Conservation (phyloP, 1,140 invertebrate genomes). For the Brachionus paranguensis region DNA sequence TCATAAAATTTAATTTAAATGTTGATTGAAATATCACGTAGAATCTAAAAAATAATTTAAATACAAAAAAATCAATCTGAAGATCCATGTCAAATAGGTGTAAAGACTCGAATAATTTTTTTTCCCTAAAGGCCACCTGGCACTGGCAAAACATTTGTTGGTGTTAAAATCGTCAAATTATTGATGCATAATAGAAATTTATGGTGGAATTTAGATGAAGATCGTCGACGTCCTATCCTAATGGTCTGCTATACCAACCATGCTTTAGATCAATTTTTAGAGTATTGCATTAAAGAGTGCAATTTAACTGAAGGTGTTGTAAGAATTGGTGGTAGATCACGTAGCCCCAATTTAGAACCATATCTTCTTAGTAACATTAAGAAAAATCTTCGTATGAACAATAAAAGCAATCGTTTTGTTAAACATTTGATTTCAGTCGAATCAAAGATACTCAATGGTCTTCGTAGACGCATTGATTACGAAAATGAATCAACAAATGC, state of each 20-base stretch:
- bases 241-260: constrained; percentile 74
- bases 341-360: background rate
- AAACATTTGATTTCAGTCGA: background rate
- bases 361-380: background rate
- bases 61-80: too few species aligned
- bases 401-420: background rate
- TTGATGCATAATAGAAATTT: constrained; percentile 48
- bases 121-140: constrained; percentile 69
- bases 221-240: constrained; percentile 58
- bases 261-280: constrained; percentile 65
- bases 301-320: background rate
- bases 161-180: constrained; percentile 62
- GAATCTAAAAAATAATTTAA: too few species aligned
- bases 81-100: background rate
- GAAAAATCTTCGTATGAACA: background rate
- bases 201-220: constrained; percentile 42
- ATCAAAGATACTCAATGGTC: background rate
- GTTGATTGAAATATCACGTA: too few species aligned
- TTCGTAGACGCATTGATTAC: constrained; percentile 16
- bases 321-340: constrained; percentile 46
- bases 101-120: constrained; percentile 41
- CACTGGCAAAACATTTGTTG: constrained; percentile 72
- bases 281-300: constrained; percentile 42
- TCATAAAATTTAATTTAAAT: too few species aligned
- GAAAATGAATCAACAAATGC: background rate